phyloP scores from a whole-genome alignment of 2,113 vertebrate genomes.

The Nymphicus hollandicus region DNA sequence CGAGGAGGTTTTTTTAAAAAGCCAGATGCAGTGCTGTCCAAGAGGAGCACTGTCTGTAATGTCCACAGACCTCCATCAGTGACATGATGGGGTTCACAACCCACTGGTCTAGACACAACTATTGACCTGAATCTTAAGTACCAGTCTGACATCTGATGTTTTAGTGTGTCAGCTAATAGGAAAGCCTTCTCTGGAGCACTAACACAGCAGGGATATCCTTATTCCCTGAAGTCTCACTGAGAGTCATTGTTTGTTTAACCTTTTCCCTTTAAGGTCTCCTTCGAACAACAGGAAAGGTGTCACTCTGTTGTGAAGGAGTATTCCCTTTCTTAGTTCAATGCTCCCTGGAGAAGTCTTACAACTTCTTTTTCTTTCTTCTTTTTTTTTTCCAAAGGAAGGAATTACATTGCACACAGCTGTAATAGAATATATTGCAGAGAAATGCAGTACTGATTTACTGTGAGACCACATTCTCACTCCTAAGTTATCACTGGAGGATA shows the following conservation, averaged over 20 bases:
- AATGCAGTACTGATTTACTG: neutral
- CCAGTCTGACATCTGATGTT: neutral
- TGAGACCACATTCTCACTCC: neutral
- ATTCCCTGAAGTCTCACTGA: neutral
- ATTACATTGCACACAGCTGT: neutral
- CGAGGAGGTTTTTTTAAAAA: neutral
- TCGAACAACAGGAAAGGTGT: neutral
- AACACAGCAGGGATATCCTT: neutral
- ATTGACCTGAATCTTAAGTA: neutral
- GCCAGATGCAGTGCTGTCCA: neutral
- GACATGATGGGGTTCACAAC: neutral
- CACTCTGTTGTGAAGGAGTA: neutral
- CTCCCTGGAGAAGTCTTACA: neutral
- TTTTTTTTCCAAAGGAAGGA: neutral
- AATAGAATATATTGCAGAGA: neutral
- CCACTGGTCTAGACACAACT: neutral
- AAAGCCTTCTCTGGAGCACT: neutral
- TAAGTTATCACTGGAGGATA: neutral
- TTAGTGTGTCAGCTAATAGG: neutral
- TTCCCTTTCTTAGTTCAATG: neutral
- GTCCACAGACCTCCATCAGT: neutral
- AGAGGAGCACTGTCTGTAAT: neutral
- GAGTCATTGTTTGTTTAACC: neutral
- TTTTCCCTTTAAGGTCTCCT: neutral
- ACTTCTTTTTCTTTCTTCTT: neutral